Evolutionary conservation across 2,888 invertebrate genomes (phyloP).

Genomic region (Pachycephus smyrnensis): DNA sequence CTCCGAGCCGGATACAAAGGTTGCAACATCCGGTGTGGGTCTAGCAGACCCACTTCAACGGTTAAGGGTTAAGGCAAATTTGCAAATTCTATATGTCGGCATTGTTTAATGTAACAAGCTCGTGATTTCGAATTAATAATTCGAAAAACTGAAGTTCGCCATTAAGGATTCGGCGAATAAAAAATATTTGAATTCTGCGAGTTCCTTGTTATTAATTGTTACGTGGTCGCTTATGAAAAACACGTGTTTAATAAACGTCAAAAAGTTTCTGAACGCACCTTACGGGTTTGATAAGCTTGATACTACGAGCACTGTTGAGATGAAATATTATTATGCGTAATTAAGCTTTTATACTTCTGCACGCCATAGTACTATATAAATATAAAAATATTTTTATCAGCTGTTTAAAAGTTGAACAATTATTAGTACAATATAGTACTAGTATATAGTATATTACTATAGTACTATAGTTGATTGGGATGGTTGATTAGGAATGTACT

Average conservation of each 20-base stretch:
- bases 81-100: not conserved
- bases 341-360: not conserved
- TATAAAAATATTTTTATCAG: not conserved
- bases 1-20: too few species aligned
- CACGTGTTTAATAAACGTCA: not conserved
- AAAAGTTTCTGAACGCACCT: not conserved
- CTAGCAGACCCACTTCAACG: not conserved
- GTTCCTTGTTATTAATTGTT: not conserved
- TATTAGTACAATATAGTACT: not conserved
- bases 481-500: too few species aligned
- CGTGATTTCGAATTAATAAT: not conserved
- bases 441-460: too few species aligned
- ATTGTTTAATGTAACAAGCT: too few species aligned
- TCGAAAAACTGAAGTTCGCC: not conserved
- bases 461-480: too few species aligned
- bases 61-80: not conserved
- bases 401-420: not conserved
- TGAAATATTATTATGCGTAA: not conserved
- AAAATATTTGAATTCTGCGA: not conserved
- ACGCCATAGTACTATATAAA: not conserved
- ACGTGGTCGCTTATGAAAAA: not conserved
- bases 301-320: not conserved
- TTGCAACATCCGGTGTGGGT: too few species aligned
- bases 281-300: not conserved
- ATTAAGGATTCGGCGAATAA: not conserved